phyloP scores from a whole-genome alignment of 2,797 vertebrate species.

The Cyprinella venusta region DNA sequence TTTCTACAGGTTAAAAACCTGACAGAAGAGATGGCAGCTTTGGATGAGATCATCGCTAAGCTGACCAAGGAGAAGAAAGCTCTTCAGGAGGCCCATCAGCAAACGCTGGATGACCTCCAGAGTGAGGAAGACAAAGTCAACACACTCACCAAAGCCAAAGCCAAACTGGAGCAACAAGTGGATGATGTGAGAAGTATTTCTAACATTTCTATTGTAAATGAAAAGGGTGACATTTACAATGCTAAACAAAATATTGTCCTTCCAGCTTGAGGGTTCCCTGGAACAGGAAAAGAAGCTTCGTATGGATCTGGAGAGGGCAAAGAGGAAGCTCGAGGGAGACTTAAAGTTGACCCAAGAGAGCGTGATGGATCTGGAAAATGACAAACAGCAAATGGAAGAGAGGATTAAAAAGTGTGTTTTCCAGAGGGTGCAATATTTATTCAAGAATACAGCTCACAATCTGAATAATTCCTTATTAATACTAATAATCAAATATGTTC shows the following conservation, averaged over 20 bases:
- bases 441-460: not conserved
- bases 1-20: not conserved
- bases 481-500: conserved; percentile 55
- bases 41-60: conserved; percentile 79
- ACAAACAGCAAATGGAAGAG: conserved; percentile 82
- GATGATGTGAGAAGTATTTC: conserved; percentile 69
- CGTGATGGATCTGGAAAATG: conserved; percentile 83
- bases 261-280: conserved; percentile 80
- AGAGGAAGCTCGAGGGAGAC: conserved; percentile 82
- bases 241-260: not conserved
- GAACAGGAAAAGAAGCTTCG: conserved; percentile 85
- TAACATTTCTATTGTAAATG: not conserved
- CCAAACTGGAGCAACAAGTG: conserved; percentile 82
- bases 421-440: not conserved
- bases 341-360: conserved; percentile 81
- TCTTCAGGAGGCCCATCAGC: conserved; percentile 83
- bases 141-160: conserved; percentile 79
- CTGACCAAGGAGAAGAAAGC: conserved; percentile 84
- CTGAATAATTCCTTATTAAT: not conserved
- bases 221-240: not conserved
- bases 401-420: conserved; percentile 79
- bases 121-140: conserved; percentile 86
- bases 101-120: conserved; percentile 82
- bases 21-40: not conserved
- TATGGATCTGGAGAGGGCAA: conserved; percentile 83